Evolutionary conservation across 92 coral and sea anemone species (phyloP), one percentile per base, ranked within the genome.

Genomic region (Isaurus tuberculatus): DNA sequence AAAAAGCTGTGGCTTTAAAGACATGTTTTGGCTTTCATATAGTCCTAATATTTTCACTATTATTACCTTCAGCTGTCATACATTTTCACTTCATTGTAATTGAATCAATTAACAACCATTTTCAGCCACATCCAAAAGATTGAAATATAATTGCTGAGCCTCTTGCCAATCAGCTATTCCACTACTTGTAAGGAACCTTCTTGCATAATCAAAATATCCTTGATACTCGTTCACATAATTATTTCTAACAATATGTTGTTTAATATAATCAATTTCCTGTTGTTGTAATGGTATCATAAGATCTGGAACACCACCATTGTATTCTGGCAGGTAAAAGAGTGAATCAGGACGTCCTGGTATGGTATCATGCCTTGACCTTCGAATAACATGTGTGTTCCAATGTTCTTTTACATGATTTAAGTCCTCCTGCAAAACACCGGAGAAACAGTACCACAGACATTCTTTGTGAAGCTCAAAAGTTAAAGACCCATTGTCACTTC

Each of bases 261-360:
- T 29, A n/a, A 37, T 40, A 65, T 65, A 40, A 29, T 65, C 37
- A 29, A 65, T 29, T 40, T 65, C 71, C 36, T 65, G n/a, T 40
- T 28, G 71, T 33, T 65, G 71, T 16, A 13, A 65, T 40, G 16
- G 28, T 23, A 33, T 65, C 8, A 65, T 31, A 65, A 16, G 29
- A 14, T 65, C 34, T 33, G n/a, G 28, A 78, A 86, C 80, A 16
- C 91, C 80, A 16, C 91, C 88, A 75, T 88, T 85, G 37, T 75
- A 72, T 28, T 83, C 85, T 23, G 91, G 88, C 37, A 79, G 83
- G 55, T 73, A 82, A 64, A n/a, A 87, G 53, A 83, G 72, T 9
- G 91, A 83, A 75, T 86, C 90, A 26, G 83, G 86, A 20, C 86
- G 86, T 27, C 86, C 90, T 40, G 77, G 78, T 73, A 27, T 80